Evolutionary conservation across 35 echinoderm and acorn worm genomes (phyloP).

Genomic region (Stichopus chloronotus): DNA sequence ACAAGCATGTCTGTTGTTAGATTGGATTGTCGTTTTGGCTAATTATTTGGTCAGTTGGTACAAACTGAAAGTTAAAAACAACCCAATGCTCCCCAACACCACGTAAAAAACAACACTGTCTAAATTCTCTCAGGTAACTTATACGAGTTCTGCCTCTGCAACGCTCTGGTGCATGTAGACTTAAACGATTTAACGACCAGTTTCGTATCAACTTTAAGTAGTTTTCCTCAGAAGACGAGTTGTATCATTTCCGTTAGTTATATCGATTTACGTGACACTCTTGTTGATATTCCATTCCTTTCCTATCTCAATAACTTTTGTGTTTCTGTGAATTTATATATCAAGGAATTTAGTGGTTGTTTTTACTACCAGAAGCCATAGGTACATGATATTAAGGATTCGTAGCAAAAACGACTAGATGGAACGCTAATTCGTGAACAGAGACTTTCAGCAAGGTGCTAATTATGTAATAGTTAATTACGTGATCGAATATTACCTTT

Average conservation of each 20-base stretch:
- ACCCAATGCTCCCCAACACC: too few relatives aligned
- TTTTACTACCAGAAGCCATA: background rate
- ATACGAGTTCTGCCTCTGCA: too few relatives aligned
- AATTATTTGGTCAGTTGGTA: too few relatives aligned
- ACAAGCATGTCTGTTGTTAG: too few relatives aligned
- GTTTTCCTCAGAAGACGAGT: background rate
- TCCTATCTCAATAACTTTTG: background rate
- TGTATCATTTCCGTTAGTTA: background rate
- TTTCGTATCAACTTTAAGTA: background rate
- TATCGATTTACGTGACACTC: background rate
- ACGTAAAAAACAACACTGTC: too few relatives aligned
- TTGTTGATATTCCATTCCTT: background rate
- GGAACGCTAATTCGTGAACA: background rate
- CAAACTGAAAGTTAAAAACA: too few relatives aligned
- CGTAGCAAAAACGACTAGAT: background rate
- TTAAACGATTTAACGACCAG: background rate
- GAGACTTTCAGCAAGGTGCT: background rate
- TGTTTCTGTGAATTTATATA: background rate
- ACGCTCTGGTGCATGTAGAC: background rate
- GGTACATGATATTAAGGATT: background rate
- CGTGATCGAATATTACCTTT: too few relatives aligned
- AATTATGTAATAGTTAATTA: background rate
- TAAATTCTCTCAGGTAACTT: too few relatives aligned
- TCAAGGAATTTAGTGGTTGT: background rate
- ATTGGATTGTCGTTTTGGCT: too few relatives aligned